phyloP scores from a whole-genome alignment of 1,140 invertebrate species.

The Trypoxylus dichotomus region DNA sequence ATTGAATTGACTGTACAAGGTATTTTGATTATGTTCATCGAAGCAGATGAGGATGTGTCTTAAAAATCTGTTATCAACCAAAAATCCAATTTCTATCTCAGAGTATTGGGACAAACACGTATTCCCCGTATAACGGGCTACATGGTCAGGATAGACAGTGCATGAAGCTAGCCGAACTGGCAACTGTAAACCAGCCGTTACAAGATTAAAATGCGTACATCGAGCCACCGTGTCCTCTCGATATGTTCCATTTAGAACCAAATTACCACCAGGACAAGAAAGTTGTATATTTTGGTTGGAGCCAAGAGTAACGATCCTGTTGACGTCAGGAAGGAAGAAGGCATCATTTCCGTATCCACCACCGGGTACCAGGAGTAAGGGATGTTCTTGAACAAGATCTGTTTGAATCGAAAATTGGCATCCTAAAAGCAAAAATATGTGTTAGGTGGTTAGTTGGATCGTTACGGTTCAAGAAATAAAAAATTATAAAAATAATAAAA shows the following conservation, averaged over 20 bases:
- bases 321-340: not conserved
- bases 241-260: not conserved
- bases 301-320: not conserved
- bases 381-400: not conserved
- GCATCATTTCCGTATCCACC: not conserved
- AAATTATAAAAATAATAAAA: too few species aligned
- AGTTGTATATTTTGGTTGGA: not conserved
- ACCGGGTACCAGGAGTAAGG: constrained; percentile 4
- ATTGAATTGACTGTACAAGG: constrained; percentile 37
- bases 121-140: not conserved
- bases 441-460: too few species aligned
- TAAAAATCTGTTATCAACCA: constrained; percentile 37
- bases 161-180: not conserved
- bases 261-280: not conserved
- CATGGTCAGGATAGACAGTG: not conserved
- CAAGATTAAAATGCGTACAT: not conserved
- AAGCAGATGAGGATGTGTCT: constrained; percentile 41
- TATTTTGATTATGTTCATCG: constrained; percentile 36
- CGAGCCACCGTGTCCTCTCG: not conserved
- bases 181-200: not conserved
- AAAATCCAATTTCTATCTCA: not conserved
- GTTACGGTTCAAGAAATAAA: too few species aligned
- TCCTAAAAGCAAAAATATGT: too few species aligned
- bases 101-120: not conserved
- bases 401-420: too few species aligned